phyloP scores from a whole-genome alignment of 2,113 vertebrate genomes.

The Columba janthina region DNA sequence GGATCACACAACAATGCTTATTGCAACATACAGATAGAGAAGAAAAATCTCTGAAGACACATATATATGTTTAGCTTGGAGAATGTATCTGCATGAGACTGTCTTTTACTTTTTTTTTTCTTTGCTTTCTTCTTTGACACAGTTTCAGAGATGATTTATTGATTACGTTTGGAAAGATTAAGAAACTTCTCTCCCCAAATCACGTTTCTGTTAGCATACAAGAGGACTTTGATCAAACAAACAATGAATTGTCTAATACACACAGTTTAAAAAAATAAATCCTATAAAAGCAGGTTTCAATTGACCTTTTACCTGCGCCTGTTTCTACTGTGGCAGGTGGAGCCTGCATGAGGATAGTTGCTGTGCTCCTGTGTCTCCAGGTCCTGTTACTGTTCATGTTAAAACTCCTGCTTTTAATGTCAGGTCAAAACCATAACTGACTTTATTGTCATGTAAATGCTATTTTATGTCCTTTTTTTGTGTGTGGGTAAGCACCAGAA shows the following conservation, averaged over 20 bases:
- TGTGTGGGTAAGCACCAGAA: not conserved
- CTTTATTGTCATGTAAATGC: not conserved
- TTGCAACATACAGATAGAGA: not conserved
- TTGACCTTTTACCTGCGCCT: not conserved
- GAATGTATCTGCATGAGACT: not conserved
- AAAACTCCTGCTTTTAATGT: not conserved
- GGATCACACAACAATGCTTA: not conserved
- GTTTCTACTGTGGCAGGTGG: not conserved
- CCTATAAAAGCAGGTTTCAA: not conserved
- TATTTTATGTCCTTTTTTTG: not conserved
- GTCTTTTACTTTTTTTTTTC: no score
- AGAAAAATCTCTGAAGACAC: not conserved
- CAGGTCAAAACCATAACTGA: not conserved
- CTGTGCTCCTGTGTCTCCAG: not conserved
- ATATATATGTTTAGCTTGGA: not conserved
- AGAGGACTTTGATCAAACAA: conserved; percentile 49
- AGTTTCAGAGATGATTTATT: conserved; percentile 8
- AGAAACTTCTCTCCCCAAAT: conserved; percentile 16
- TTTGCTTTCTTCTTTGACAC: not conserved
- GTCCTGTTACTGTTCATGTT: not conserved
- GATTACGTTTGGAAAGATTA: conserved; percentile 35
- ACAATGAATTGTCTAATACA: conserved; percentile 18
- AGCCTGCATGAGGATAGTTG: not conserved
- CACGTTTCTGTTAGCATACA: not conserved
- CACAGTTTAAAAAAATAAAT: not conserved